A percentile compares a stretch with the other conserved stretches of the same genome.
phyloP scores from a whole-genome alignment of 2,113 vertebrate genomes.

The Zosterops lateralis region DNA sequence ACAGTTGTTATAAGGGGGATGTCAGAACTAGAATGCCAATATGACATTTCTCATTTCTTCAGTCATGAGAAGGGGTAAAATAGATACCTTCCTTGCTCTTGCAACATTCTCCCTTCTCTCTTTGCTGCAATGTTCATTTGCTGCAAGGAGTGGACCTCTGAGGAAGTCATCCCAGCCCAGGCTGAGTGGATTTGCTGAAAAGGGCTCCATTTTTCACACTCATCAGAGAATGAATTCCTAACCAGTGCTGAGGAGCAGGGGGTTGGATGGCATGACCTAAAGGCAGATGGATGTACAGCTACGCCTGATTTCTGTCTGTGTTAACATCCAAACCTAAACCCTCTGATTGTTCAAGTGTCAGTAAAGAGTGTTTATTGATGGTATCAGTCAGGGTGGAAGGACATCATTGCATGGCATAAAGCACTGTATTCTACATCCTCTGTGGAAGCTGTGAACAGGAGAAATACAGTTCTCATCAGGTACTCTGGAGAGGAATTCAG shows the following conservation, averaged over 20 bases:
- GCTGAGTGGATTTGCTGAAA: neutral
- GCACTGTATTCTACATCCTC: neutral
- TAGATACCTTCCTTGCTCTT: neutral
- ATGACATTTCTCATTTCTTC: neutral
- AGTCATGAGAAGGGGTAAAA: neutral
- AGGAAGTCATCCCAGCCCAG: neutral
- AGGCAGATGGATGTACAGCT: neutral
- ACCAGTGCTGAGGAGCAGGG: neutral
- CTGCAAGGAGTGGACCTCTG: neutral
- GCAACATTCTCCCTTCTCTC: neutral
- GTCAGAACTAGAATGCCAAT: neutral
- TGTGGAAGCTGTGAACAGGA: neutral
- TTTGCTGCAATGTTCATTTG: neutral
- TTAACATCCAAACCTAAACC: neutral
- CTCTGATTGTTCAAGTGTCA: neutral
- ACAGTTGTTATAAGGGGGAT: accelerated
- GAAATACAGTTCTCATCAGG: neutral
- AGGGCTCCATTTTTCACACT: neutral
- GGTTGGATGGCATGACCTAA: neutral
- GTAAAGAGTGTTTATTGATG: neutral
- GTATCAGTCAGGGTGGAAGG: neutral
- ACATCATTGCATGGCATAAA: neutral
- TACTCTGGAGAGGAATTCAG: neutral
- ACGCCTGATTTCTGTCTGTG: neutral
- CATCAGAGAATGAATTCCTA: neutral